Conservation (phyloP, 2,113 vertebrate species). For the Atractosteus spatula region DNA sequence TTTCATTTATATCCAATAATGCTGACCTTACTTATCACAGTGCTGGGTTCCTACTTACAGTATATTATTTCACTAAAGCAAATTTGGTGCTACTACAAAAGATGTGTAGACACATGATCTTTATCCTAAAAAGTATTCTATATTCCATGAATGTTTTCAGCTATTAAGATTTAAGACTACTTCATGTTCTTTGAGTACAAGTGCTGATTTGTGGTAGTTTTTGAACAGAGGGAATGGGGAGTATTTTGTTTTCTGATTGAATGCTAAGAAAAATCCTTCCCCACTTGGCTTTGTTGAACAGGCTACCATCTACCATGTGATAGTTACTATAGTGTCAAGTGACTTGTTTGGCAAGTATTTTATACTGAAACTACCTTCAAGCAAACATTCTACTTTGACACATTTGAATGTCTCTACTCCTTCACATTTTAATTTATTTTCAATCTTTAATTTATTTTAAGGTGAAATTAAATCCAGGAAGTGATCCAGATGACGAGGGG, state of each 20-base stretch:
- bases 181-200: conserved; percentile 1
- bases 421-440: conserved; percentile 19
- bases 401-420: neutral
- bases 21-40: too few species aligned
- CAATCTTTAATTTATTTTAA: conserved; percentile 30
- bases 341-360: too few species aligned
- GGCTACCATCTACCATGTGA: too few species aligned
- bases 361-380: too few species aligned
- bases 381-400: neutral
- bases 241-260: neutral
- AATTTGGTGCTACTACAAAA: conserved; percentile 34
- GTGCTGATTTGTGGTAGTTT: too few species aligned
- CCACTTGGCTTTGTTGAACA: too few species aligned
- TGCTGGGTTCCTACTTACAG: too few species aligned
- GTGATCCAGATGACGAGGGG: conserved; percentile 67
- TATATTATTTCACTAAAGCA: neutral
- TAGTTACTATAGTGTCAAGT: too few species aligned
- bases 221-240: too few species aligned
- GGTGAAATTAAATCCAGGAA: conserved; percentile 64
- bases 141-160: neutral
- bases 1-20: too few species aligned
- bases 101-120: conserved; percentile 37
- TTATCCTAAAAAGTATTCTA: conserved; percentile 10
- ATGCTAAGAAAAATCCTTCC: neutral
- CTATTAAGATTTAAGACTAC: conserved; percentile 4